A percentile compares a stretch with the other conserved stretches of the same genome.
These are phyloP conservation scores for Periparus ater DNA, from an alignment of 2,797 vertebrate genomes.

Conservation along the genomic window DNA sequence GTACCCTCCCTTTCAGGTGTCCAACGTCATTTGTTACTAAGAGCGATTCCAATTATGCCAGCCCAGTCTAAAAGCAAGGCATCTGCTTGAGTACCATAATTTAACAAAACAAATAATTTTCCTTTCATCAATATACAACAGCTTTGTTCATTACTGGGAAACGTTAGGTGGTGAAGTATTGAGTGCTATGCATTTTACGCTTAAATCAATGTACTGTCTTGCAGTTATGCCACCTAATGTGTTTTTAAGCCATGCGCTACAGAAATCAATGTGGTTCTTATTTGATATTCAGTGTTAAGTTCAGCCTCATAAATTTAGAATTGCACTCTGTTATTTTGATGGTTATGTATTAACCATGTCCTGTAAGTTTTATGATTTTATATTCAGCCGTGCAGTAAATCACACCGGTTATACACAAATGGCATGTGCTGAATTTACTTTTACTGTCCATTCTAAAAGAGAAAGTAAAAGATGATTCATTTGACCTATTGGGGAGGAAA, in stretches of 20 bases:
- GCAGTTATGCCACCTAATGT: constrained; percentile 92
- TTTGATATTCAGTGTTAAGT: constrained; percentile 88
- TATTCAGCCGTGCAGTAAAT: constrained; percentile 83
- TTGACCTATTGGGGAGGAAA: constrained; percentile 60
- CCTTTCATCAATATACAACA: constrained; percentile 82
- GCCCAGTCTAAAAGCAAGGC: constrained; percentile 61
- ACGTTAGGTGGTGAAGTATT: constrained; percentile 78
- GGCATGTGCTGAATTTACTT: constrained; percentile 66
- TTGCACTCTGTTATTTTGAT: constrained; percentile 85
- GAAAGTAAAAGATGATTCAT: constrained; percentile 61
- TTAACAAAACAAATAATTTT: constrained; percentile 81
- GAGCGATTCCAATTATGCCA: constrained; percentile 56
- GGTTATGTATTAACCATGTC: constrained; percentile 81
- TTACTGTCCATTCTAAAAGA: constrained; percentile 58
- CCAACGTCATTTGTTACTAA: constrained; percentile 56
- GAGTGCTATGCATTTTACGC: constrained; percentile 81
- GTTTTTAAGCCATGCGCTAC: constrained; percentile 90
- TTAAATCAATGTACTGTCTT: constrained; percentile 91
- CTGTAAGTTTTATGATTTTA: constrained; percentile 88
- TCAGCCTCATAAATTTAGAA: constrained; percentile 90
- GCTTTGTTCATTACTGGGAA: constrained; percentile 81
- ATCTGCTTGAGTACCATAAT: constrained; percentile 64
- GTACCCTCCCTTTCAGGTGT: constrained; percentile 43
- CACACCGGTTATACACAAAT: constrained; percentile 68
- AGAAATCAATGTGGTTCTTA: constrained; percentile 89